phyloP scores from a whole-genome alignment of 2,797 vertebrate species.

The Emydoidea blandingii region DNA sequence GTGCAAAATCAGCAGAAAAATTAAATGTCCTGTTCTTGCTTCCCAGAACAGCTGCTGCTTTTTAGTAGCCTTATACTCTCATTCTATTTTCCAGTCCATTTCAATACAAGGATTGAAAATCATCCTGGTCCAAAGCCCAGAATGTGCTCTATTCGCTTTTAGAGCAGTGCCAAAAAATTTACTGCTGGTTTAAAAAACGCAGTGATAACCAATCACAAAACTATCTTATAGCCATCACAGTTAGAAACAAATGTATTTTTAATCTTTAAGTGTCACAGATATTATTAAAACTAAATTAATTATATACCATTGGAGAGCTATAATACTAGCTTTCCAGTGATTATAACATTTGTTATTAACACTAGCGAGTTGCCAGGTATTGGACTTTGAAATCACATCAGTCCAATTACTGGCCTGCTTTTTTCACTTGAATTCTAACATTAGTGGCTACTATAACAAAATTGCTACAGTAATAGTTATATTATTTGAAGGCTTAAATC shows the following conservation, averaged over 20 bases:
- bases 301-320: neutral
- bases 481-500: neutral
- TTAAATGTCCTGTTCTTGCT: neutral
- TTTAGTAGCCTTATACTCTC: neutral
- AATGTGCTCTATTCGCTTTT: neutral
- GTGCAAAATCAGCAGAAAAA: neutral
- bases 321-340: neutral
- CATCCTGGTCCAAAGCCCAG: neutral
- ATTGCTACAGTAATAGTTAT: neutral
- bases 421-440: constrained; percentile 44
- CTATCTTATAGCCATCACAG: neutral
- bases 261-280: neutral
- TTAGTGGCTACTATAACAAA: constrained; percentile 24
- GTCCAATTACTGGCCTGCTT: constrained; percentile 35
- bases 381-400: constrained; percentile 38
- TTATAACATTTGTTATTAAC: neutral
- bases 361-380: neutral
- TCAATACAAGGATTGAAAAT: neutral
- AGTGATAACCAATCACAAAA: too few species aligned
- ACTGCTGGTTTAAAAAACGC: neutral
- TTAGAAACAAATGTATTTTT: neutral
- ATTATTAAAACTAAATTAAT: neutral
- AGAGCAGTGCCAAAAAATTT: neutral
- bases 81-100: neutral
- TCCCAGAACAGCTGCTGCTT: neutral